Evolutionary conservation across 1,140 invertebrate genomes (phyloP), one percentile per base, ranked within the genome.

Genomic region (Potamilus streckersoni): DNA sequence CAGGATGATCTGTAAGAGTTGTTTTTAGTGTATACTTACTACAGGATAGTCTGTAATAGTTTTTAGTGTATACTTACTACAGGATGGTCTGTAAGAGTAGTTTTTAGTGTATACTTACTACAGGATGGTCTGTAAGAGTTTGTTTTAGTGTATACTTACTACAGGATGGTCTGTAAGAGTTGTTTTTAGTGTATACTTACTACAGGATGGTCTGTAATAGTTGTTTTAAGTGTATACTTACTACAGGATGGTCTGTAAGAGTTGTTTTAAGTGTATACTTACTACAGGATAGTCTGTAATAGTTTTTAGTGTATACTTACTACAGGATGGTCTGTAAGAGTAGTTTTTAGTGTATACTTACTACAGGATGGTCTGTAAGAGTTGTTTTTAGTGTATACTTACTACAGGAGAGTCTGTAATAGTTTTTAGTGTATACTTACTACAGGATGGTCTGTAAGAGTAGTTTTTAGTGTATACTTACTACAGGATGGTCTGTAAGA

Each of bases 211-310:
- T 85, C 80, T 16, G 84, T 82, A 20, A 88, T 0, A 69, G 55
- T n/a, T 0, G 5, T 17, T 69, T 27, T 11, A 0, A 60, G 27
- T 8, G 20, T 64, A 23, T 62, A 82, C 82, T 81, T 82, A 90
- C 88, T 69, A 89, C 86, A 19, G 89, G 89, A 73, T 84, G 85
- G 60, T 85, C 80, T 16, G 84, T 82, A 20, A 88, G 68, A 69
- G 55, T n/a, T 0, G 5, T 17, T 69, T 27, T 11, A 0, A 60
- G 27, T 8, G 20, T 64, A 23, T 62, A 82, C 82, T 81, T 82
- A 90, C 88, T 69, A 89, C 86, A 19, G 89, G 89, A 73, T 84
- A 84, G 60, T 85, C 80, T 16, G 84, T 82, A 20, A 88, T n/a
- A 3, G 5, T 17, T 69, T 27, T 11, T 11, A 60, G 27, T 8